Evolutionary conservation across 2,888 invertebrate species (phyloP).

Genomic region (Caenorhabditis afra): DNA sequence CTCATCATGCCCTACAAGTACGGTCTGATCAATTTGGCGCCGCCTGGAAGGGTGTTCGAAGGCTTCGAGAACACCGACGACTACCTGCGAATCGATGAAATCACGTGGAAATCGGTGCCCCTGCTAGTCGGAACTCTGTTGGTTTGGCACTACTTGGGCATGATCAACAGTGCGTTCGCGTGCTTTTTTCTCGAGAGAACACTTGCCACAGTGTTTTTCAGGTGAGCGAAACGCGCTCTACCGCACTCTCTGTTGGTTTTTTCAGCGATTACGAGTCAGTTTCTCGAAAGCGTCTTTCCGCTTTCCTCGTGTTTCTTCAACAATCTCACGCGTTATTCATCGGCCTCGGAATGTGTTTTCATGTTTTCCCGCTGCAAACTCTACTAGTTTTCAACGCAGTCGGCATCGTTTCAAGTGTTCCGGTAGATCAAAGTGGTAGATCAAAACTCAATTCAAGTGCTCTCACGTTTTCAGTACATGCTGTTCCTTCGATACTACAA

Average conservation of each 20-base stretch:
- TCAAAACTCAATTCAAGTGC: too few relatives aligned
- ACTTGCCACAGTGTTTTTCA: too few relatives aligned
- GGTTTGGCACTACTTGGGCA: constrained; percentile 30
- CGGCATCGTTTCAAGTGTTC: constrained; percentile 1
- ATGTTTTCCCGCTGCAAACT: constrained; percentile 3
- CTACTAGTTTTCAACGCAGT: constrained; percentile 3
- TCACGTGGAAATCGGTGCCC: constrained; percentile 14
- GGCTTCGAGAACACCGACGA: constrained; percentile 10
- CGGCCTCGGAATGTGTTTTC: constrained; percentile 3
- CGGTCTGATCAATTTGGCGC: constrained; percentile 11
- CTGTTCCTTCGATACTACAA: constrained; percentile 43
- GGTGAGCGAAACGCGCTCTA: too few relatives aligned
- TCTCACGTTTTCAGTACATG: constrained; percentile 33
- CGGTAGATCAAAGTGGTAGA: too few relatives aligned
- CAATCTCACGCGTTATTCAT: constrained; percentile 1
- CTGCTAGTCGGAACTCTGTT: constrained; percentile 12
- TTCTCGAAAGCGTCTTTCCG: not conserved
- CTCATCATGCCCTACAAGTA: constrained; percentile 37
- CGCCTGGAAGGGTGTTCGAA: not conserved
- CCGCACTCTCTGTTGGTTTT: not conserved
- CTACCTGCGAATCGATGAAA: not conserved
- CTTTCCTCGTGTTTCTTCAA: constrained; percentile 3
- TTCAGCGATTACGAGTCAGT: constrained; percentile 25
- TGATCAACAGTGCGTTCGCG: constrained; percentile 7
- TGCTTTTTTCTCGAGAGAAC: constrained; percentile 15